Evolutionary conservation across 2,888 invertebrate species (phyloP), one percentile per base, ranked within the genome.

Genomic region (Brenthis ino): DNA sequence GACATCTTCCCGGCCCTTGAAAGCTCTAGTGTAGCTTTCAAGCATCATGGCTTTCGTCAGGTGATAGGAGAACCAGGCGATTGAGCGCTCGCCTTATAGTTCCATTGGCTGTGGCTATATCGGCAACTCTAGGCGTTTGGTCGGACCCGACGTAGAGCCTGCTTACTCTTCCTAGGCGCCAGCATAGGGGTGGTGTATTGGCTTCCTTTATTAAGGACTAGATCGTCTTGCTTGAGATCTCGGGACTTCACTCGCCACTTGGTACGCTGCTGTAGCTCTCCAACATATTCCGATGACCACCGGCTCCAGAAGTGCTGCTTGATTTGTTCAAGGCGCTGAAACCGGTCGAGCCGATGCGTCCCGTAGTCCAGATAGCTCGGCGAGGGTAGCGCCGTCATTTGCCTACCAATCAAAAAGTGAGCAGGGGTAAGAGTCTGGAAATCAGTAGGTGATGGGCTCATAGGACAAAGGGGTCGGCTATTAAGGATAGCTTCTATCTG

Each of bases 281-380:
- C 64, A 20, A 73, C 56, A 28, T 73, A 73, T 58, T 74, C 69
- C 11, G 57, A 65, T 1, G 57, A 53, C 73, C 75, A 75, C 3
- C 72, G 66, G 13, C 53, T 53, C 73, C 75, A 73, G 50, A 73
- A 75, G 13, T 69, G 60, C 47, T 72, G 71, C 37, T 50, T 24
- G 11, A 51, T 14, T 51, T 50, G 53, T 14, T 63, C 63, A 24
- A 63, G 51, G 14, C 33, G 48, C 50, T 61, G 61, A 33, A 48
- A 61, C 5, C 28, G 5, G 37, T 50, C 24, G 24, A 24, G 24
- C 24, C 24, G 24, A 2, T 24, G 24, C 24, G 24, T 24, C 24
- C 24, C 24, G 24, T 24, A 24, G 24, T 28, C 13, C 20, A 65
- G 50, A 20, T 28, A 33, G 24, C 24, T 24, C 13, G 37, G 48